Percentiles rank a stretch among this genome's conserved stretches.
phyloP scores from a whole-genome alignment of 2,113 vertebrate genomes.

The Mobula birostris region DNA sequence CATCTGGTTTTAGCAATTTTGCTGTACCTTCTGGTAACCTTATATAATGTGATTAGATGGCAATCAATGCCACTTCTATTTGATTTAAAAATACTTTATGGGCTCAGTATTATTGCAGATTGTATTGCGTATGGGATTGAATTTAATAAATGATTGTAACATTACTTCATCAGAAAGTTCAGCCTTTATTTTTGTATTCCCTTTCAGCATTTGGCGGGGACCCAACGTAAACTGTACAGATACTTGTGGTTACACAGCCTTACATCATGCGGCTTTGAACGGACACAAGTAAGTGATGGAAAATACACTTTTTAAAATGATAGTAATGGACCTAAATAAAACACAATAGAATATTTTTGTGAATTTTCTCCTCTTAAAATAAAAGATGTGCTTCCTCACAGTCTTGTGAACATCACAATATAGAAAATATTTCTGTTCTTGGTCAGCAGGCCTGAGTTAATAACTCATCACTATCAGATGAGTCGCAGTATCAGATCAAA shows the following conservation, averaged over 20 bases:
- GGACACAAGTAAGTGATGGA: conserved; percentile 79
- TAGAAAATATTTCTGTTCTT: not conserved
- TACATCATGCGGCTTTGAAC: conserved; percentile 86
- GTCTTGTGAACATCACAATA: no score
- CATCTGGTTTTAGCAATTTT: not conserved
- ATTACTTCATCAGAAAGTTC: not conserved
- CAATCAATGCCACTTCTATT: not conserved
- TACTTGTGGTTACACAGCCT: conserved; percentile 84
- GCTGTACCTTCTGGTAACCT: conserved; percentile 11
- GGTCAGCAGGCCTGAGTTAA: not conserved
- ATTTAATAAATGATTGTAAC: conserved; percentile 5
- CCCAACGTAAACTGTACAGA: conserved; percentile 91
- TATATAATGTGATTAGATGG: not conserved
- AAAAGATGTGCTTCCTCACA: not conserved
- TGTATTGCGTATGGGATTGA: not conserved
- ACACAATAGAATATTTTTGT: not conserved
- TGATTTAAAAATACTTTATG: not conserved
- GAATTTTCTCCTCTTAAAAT: not conserved
- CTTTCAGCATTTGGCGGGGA: conserved; percentile 87
- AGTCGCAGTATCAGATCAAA: not conserved
- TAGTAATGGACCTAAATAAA: not conserved
- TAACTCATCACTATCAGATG: not conserved
- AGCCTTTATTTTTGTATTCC: conserved; percentile 51
- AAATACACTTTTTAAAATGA: not conserved
- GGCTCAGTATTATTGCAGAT: not conserved